Percentiles rank a stretch among this genome's conserved stretches.
Conservation (phyloP, 2,888 invertebrate species). For the Omphaloscelis lunosa region DNA sequence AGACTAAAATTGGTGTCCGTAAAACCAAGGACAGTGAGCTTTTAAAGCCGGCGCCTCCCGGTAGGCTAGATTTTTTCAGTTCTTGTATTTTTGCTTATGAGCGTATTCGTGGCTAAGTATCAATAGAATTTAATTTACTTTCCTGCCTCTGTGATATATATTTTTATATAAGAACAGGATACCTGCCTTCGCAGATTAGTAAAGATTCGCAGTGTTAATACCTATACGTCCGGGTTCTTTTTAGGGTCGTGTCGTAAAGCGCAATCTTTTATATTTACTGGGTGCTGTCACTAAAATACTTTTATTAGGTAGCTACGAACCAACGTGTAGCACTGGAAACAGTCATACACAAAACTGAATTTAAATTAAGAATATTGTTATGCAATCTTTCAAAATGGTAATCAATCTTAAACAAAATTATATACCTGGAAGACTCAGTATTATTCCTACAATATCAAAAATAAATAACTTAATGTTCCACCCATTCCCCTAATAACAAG, state of each 20-base stretch:
- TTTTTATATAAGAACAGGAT: constrained; percentile 27
- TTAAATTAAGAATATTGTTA: not conserved
- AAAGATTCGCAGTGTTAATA: constrained; percentile 37
- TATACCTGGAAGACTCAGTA: not conserved
- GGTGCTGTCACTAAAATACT: constrained; percentile 18
- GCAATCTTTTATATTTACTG: constrained; percentile 30
- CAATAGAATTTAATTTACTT: constrained; percentile 50
- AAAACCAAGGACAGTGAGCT: constrained; percentile 48
- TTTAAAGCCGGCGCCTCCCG: constrained; percentile 44
- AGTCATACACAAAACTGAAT: not conserved
- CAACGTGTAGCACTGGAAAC: not conserved
- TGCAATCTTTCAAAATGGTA: not conserved
- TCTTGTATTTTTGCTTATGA: constrained; percentile 44
- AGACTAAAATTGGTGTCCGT: constrained; percentile 56
- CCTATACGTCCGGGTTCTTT: constrained; percentile 2
- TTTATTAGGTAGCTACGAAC: not conserved
- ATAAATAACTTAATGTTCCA: constrained; percentile 22
- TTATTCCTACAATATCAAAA: constrained; percentile 5
- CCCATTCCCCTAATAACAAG: constrained; percentile 32
- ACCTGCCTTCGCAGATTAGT: constrained; percentile 37
- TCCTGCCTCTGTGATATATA: constrained; percentile 17
- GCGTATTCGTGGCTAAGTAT: constrained; percentile 31
- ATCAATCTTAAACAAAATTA: not conserved
- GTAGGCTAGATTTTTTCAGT: constrained; percentile 27
- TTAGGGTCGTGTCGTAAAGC: constrained; percentile 20